These are phyloP conservation scores for Rattus rattus DNA, from an alignment of 2,113 vertebrate species.

Conservation along the genomic window DNA sequence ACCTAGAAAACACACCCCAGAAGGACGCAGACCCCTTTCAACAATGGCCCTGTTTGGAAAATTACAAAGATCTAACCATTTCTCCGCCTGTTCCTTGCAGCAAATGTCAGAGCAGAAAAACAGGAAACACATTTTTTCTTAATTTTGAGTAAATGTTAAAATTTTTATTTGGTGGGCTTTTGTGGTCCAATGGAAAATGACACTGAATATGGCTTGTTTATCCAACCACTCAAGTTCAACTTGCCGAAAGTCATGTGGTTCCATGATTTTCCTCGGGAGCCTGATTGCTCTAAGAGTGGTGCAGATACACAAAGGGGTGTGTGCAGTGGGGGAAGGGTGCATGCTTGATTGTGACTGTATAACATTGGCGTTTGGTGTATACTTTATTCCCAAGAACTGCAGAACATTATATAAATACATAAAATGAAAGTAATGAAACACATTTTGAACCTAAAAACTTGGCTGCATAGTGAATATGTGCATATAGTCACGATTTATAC, in stretches of 20 bases:
- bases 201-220: not conserved
- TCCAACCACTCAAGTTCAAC: not conserved
- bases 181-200: not conserved
- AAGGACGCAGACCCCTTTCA: not conserved
- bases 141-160: not conserved
- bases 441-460: not conserved
- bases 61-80: not conserved
- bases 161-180: constrained; percentile 42
- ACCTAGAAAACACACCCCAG: constrained; percentile 20
- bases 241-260: constrained; percentile 15
- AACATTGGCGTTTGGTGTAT: constrained; percentile 8
- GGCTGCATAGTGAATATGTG: not conserved
- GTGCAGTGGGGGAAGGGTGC: not conserved
- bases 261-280: constrained; percentile 2
- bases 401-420: not conserved
- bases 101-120: constrained; percentile 4
- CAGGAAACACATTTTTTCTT: constrained; percentile 50
- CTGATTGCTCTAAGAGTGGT: not conserved
- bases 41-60: not conserved
- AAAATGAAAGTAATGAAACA: not conserved
- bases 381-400: not conserved
- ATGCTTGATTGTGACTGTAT: not conserved
- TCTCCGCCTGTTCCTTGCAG: not conserved
- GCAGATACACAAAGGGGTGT: not conserved
- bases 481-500: not conserved